These are phyloP conservation scores for Vimba vimba DNA, from an alignment of 2,113 vertebrate species.

Conservation along the genomic window DNA sequence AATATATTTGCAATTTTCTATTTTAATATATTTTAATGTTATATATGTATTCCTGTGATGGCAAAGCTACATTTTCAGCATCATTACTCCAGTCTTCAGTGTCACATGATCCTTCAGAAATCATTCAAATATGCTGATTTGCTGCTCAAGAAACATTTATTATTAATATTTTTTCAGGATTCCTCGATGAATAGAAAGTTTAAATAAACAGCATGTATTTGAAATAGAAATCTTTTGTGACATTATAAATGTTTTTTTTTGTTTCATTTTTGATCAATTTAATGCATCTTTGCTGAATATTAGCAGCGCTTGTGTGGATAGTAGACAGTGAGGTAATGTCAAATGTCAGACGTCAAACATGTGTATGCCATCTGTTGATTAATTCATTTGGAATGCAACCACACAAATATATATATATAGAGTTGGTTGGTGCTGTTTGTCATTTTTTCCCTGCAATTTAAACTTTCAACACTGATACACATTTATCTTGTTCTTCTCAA, in stretches of 20 bases:
- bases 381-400: neutral
- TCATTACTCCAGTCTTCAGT: neutral
- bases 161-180: neutral
- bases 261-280: neutral
- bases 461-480: neutral
- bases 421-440: neutral
- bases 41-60: neutral
- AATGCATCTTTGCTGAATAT: neutral
- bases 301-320: neutral
- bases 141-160: neutral
- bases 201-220: neutral
- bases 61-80: neutral
- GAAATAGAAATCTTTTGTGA: neutral
- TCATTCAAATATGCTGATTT: neutral
- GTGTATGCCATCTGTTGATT: conserved; percentile 1
- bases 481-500: neutral
- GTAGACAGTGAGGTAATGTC: neutral
- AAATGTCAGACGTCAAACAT: neutral
- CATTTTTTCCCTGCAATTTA: neutral
- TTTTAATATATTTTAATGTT: neutral
- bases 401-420: neutral
- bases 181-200: no score
- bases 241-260: neutral
- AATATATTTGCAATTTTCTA: neutral
- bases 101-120: neutral